Evolutionary conservation across 2,888 invertebrate species (phyloP).

Genomic region (Netelia fuscicornis): DNA sequence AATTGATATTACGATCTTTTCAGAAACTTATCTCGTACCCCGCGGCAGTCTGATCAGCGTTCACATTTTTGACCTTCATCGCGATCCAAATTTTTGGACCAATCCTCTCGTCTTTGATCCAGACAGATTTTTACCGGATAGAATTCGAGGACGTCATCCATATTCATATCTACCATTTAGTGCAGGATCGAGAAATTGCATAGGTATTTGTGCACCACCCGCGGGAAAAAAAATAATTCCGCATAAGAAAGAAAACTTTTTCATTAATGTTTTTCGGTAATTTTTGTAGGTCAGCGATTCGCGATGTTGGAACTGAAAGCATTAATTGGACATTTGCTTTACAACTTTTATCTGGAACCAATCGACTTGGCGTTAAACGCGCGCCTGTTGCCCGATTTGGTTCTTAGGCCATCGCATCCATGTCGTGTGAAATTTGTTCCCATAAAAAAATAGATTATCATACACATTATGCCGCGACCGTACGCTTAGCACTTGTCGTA

Average conservation of each 20-base stretch:
- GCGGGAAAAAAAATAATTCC: not conserved
- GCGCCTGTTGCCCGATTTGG: slow-evolving; percentile 65
- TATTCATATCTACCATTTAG: slow-evolving; percentile 89
- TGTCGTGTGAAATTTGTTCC: slow-evolving; percentile 66
- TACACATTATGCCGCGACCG: not conserved
- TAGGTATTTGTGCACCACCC: slow-evolving; percentile 85
- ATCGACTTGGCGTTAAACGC: slow-evolving; percentile 61
- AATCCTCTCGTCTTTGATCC: slow-evolving; percentile 89
- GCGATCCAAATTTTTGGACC: slow-evolving; percentile 87
- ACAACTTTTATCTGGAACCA: slow-evolving; percentile 71
- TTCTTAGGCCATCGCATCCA: slow-evolving; percentile 65
- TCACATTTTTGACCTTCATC: slow-evolving; percentile 88
- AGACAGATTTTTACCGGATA: slow-evolving; percentile 89
- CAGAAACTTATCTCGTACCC: slow-evolving; percentile 86
- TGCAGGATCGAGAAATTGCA: slow-evolving; percentile 89
- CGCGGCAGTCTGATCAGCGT: slow-evolving; percentile 83
- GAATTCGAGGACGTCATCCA: slow-evolving; percentile 85
- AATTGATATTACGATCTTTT: slow-evolving; percentile 18
- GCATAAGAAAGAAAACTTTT: not conserved
- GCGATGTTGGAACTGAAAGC: slow-evolving; percentile 71
- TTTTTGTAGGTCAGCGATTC: slow-evolving; percentile 69
- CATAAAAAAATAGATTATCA: slow-evolving; percentile 44
- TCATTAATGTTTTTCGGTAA: slow-evolving; percentile 71
- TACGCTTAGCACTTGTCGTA: too few species aligned
- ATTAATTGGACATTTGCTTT: slow-evolving; percentile 64